These are phyloP conservation scores for Sprattus sprattus DNA, from an alignment of 2,113 vertebrate species.

Conservation along the genomic window DNA sequence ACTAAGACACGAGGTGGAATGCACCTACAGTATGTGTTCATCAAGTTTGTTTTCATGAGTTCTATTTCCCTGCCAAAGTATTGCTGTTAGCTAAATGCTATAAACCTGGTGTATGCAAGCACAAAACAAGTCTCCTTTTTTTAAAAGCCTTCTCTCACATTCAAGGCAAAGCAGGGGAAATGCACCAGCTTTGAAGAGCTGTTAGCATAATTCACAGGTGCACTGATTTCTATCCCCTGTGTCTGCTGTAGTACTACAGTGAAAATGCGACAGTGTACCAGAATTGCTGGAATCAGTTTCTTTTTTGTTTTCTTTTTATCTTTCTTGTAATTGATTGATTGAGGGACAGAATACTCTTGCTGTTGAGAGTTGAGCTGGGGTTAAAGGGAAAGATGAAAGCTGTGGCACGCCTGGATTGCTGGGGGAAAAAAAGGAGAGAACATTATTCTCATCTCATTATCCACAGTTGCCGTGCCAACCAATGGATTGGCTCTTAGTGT, in stretches of 20 bases:
- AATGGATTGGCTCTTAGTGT: conserved; percentile 45
- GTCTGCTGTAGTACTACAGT: not conserved
- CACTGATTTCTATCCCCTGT: not conserved
- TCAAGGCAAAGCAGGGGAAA: not conserved
- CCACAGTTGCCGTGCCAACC: conserved; percentile 63
- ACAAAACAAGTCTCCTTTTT: not conserved
- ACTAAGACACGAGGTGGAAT: not conserved
- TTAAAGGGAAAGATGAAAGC: conserved; percentile 29
- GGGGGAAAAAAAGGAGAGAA: conserved; percentile 27
- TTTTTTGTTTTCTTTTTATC: not conserved
- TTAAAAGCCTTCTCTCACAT: not conserved
- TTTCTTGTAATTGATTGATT: not conserved
- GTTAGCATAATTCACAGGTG: too few relatives aligned
- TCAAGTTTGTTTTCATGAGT: not conserved
- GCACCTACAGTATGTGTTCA: not conserved
- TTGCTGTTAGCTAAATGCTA: not conserved
- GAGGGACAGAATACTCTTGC: not conserved
- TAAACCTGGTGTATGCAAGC: not conserved
- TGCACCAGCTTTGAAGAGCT: not conserved
- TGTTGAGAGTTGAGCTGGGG: conserved; percentile 19
- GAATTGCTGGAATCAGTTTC: not conserved
- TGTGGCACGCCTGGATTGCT: conserved; percentile 30
- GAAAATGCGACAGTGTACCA: not conserved
- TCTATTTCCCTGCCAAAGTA: not conserved
- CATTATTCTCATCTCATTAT: conserved; percentile 55